Conservation (phyloP, 2,113 vertebrate genomes). For the Zootoca vivipara region DNA sequence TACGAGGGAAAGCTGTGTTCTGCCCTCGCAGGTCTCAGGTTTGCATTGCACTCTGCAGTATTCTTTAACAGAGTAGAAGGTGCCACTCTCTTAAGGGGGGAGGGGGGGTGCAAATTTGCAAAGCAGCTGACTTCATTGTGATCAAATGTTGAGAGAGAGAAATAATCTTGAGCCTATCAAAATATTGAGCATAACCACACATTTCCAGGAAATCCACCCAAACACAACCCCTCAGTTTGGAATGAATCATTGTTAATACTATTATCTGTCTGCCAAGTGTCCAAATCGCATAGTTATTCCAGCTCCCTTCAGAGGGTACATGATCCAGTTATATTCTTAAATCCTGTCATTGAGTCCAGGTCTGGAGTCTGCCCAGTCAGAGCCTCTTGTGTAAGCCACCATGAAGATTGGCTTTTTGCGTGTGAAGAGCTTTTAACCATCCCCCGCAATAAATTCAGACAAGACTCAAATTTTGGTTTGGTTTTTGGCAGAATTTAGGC, state of each 20-base stretch:
- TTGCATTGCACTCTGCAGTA: background rate
- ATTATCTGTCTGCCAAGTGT: background rate
- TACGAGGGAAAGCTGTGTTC: background rate
- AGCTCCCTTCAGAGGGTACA: background rate
- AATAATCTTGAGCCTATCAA: background rate
- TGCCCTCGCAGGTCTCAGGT: background rate
- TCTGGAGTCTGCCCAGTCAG: background rate
- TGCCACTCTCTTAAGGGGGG: background rate
- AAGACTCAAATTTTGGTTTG: too few relatives aligned
- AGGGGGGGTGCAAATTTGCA: background rate
- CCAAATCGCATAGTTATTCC: background rate
- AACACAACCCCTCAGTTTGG: background rate
- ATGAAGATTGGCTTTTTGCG: background rate
- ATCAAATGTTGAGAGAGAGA: background rate
- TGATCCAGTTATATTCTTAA: background rate
- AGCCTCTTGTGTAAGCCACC: background rate
- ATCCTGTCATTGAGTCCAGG: background rate
- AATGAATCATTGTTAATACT: background rate
- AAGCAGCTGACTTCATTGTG: background rate
- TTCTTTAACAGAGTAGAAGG: background rate
- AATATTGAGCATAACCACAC: background rate
- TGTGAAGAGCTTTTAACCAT: too few relatives aligned
- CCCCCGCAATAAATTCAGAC: too few relatives aligned
- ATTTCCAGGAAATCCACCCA: background rate
- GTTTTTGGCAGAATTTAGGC: too few relatives aligned